These are phyloP conservation scores for Melanogrammus aeglefinus DNA, from an alignment of 2,797 vertebrate genomes.

Conservation along the genomic window DNA sequence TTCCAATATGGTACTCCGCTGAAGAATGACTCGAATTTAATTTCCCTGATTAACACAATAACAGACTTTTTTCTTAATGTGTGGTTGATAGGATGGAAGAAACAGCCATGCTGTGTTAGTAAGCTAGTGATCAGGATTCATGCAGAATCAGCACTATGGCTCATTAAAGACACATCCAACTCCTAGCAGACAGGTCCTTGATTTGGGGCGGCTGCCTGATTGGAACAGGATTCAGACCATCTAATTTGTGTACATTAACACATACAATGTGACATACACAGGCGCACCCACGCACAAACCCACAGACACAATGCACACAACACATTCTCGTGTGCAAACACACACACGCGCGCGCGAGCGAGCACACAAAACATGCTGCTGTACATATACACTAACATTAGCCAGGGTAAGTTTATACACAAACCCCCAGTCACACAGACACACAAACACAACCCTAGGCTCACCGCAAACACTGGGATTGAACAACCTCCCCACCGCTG, in stretches of 20 bases:
- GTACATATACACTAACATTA: neutral
- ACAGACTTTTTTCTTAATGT: slow-evolving; percentile 41
- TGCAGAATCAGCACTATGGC: slow-evolving; percentile 33
- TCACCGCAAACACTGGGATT: neutral
- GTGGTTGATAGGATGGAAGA: slow-evolving; percentile 32
- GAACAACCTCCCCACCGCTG: slow-evolving; percentile 20
- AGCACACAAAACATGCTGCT: too few species aligned
- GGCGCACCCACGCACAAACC: too few species aligned
- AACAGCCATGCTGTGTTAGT: slow-evolving; percentile 10
- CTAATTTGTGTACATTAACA: slow-evolving; percentile 2
- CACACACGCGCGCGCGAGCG: too few species aligned
- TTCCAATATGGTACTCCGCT: neutral
- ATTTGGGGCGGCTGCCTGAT: slow-evolving; percentile 19
- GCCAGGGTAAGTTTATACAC: neutral
- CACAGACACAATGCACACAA: too few species aligned
- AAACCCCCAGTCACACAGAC: neutral
- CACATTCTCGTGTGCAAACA: neutral
- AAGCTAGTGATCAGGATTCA: slow-evolving; percentile 39
- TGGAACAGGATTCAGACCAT: slow-evolving; percentile 11
- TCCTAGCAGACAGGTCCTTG: slow-evolving; percentile 14
- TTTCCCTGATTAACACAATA: slow-evolving; percentile 26
- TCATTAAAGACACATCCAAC: slow-evolving; percentile 39
- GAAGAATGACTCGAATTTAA: neutral
- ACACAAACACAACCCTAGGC: neutral
- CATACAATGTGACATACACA: slow-evolving; percentile 12